Evolutionary conservation across 2,888 invertebrate genomes (phyloP), one percentile per base, ranked within the genome.

Genomic region (Pegoplata infirma): DNA sequence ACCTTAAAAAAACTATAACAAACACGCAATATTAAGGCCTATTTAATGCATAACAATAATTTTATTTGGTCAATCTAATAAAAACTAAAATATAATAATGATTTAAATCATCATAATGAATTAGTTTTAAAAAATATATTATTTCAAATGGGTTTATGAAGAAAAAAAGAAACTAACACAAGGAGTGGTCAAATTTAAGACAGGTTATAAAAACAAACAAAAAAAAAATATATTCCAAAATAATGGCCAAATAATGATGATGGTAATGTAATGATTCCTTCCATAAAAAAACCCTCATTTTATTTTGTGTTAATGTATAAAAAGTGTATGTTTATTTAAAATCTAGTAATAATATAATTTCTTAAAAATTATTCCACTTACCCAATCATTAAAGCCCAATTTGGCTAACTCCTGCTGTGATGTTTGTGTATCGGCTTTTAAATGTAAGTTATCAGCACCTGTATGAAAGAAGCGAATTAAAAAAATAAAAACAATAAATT

Each of bases 361-460:
- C n/a, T 28, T 14, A n/a, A 40, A 55, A 58, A 17, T 23, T 55
- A 19, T 17, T 17, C n/a, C 8, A 90, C 93, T 90, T 91, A 96
- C 96, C 97, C 98, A 98, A 90, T 98, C 97, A 82, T 94, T 94
- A 88, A 97, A 95, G 88, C 95, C 93, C 85, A 98, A 91, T 85
- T 95, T 94, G 85, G 95, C 95, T 64, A 97, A 91, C 84, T 95
- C 94, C 72, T 92, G 91, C 83, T 93, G 92, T 64, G 93, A 92
- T 69, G 90, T 91, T 56, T 91, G 89, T 76, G 91, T 91, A 86
- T 93, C 93, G 83, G 93, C 92, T 55, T 93, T 91, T 1, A 92
- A 91, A 84, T 92, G 91, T 84, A 94, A 90, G 86, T 92, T 92
- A 76, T 94, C 91, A 58, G 93, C 93, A 84, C 95, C 95, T 88